Conservation (phyloP, 2,888 invertebrate species). For the Chromoteleia sp. region DNA sequence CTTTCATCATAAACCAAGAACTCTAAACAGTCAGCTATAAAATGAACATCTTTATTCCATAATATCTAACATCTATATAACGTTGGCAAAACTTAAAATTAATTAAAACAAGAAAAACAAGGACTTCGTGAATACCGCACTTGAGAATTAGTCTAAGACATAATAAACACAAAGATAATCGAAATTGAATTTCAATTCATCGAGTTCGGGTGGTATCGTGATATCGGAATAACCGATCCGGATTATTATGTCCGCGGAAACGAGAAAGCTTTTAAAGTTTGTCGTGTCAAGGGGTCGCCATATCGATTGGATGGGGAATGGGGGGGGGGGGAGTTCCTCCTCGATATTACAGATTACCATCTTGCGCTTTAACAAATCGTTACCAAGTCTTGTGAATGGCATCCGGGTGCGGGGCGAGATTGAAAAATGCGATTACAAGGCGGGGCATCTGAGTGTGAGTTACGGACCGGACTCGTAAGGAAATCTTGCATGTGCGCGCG, state of each 20-base stretch:
- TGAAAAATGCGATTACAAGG: slow-evolving; percentile 62
- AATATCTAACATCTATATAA: neutral
- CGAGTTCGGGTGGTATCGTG: slow-evolving; percentile 27
- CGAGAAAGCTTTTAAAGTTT: slow-evolving; percentile 60
- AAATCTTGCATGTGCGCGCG: slow-evolving; percentile 14
- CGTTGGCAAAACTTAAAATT: neutral
- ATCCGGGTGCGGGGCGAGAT: slow-evolving; percentile 44
- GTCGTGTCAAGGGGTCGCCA: slow-evolving; percentile 56
- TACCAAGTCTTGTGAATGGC: slow-evolving; percentile 57
- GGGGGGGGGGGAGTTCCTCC: neutral
- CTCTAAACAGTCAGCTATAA: neutral
- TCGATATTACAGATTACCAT: slow-evolving; percentile 67
- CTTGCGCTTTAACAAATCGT: slow-evolving; percentile 60
- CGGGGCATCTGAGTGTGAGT: slow-evolving; percentile 34
- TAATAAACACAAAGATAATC: slow-evolving; percentile 36
- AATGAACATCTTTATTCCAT: neutral
- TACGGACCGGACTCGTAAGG: slow-evolving; percentile 35
- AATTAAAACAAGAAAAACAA: slow-evolving; percentile 4
- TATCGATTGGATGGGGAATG: slow-evolving; percentile 43
- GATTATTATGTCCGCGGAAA: slow-evolving; percentile 59
- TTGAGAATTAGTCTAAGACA: slow-evolving; percentile 4
- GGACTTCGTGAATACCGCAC: neutral
- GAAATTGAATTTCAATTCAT: slow-evolving; percentile 38
- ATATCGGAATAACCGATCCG: slow-evolving; percentile 33
- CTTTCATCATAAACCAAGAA: slow-evolving; percentile 6